Evolutionary conservation across 2,797 vertebrate genomes (phyloP).

Genomic region (Sebastolobus alascanus): DNA sequence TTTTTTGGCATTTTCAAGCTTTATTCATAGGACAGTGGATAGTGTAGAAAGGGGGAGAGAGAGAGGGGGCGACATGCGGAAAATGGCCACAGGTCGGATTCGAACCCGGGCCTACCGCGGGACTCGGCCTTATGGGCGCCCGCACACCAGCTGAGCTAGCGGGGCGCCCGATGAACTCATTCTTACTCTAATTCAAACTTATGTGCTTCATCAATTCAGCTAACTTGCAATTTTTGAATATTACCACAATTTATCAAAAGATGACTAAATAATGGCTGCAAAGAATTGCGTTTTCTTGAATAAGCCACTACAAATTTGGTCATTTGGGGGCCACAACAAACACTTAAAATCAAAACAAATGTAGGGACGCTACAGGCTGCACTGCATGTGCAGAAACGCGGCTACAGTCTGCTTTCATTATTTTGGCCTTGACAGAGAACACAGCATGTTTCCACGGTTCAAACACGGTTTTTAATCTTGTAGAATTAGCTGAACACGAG

Average conservation of each 20-base stretch:
- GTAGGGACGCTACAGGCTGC: background rate
- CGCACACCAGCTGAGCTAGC: too few relatives aligned
- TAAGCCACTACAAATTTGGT: background rate
- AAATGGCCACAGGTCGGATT: too few relatives aligned
- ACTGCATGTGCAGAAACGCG: background rate
- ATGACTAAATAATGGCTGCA: background rate
- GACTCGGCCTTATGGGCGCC: too few relatives aligned
- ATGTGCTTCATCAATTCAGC: too few relatives aligned
- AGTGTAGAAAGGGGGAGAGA: too few relatives aligned
- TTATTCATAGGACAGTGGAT: too few relatives aligned
- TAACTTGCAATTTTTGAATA: too few relatives aligned
- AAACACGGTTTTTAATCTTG: constrained; percentile 44
- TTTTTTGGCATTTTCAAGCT: too few relatives aligned
- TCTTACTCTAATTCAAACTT: too few relatives aligned
- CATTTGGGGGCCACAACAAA: background rate
- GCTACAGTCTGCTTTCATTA: background rate
- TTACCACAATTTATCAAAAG: background rate
- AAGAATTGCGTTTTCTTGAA: background rate
- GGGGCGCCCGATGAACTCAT: too few relatives aligned
- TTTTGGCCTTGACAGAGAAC: constrained; percentile 11
- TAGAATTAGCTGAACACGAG: constrained; percentile 44
- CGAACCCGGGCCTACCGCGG: too few relatives aligned
- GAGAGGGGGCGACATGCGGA: too few relatives aligned
- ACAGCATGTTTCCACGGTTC: constrained; percentile 25
- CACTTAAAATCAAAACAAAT: background rate